Base-by-base conservation (phyloP, 2,113 vertebrate genomes). In the Guaruba guarouba region DNA sequence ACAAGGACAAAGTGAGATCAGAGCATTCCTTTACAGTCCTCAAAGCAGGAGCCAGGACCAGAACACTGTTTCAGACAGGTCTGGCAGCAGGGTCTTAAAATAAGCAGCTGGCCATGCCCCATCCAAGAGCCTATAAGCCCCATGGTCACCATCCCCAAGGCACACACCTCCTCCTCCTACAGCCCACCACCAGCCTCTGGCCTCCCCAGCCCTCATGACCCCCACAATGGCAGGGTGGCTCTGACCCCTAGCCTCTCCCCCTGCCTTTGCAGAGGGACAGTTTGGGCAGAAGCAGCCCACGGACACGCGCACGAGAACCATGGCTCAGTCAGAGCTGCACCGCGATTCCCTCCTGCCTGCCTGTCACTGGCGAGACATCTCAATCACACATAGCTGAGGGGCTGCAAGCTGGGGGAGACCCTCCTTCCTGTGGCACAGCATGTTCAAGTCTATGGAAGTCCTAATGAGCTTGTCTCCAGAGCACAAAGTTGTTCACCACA, bases 291-390 rank as follows among this genome's bases (percentile, higher is more conserved):
- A 83, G 62, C 46, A 86, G 63, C 73, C 4, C 15, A 1, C 1
- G 4, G 54, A 61, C 49, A 23, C 0, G 0, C 2, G 9, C 41
- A n/a, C 33, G 13, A 5, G 5, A 20, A 14, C 24, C 35, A 19
- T 1, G 13, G 70, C 13, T 39, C 61, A 74, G 70, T 48, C 54
- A 20, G 63, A 64, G 88, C 74, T 84, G 59, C 35, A 13, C 46
- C 4, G 1, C 0, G 1, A 43, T 39, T 13, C 33, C 41, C 74
- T 78, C 35, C 29, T 35, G 31, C 17, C 64, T 11, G 13, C 24
- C 41, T 19, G n/a, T 1, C 20, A 2, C 2, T 5, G 18, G 4
- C 3, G 37, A n/a, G 75, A 71, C 57, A 10, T 27, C 33, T 43
- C 73, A 61, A 13, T 7, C 63, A 20, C 29, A 10, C 31, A 27